A percentile compares a stretch with the other conserved stretches of the same genome.
phyloP scores from a whole-genome alignment of 1,140 invertebrate species.

The Parasteatoda tepidariorum region DNA sequence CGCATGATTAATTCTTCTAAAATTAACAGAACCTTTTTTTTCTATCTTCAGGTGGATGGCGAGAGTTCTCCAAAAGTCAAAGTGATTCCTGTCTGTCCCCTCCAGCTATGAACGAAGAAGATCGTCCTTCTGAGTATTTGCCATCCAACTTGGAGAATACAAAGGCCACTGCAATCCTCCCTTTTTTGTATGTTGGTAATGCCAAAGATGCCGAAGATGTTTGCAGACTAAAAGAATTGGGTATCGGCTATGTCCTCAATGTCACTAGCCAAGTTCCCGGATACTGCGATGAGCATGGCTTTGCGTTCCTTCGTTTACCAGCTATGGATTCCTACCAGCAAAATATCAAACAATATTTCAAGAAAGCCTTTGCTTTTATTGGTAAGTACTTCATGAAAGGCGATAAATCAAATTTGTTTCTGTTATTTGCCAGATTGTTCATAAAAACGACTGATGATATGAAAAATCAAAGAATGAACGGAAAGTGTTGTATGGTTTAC shows the following conservation, averaged over 20 bases:
- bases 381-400: no score
- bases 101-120: constrained; percentile 41
- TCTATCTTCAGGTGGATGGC: constrained; percentile 68
- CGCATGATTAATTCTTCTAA: no score
- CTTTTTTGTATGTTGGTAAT: constrained; percentile 90
- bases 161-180: constrained; percentile 83
- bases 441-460: no score
- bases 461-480: no score
- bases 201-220: constrained; percentile 84
- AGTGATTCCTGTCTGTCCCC: constrained; percentile 67
- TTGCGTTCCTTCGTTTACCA: constrained; percentile 84
- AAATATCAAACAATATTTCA: constrained; percentile 92
- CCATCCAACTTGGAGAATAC: constrained; percentile 69
- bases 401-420: no score
- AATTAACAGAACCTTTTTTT: no score
- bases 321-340: constrained; percentile 87
- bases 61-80: constrained; percentile 68
- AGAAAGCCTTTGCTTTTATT: constrained; percentile 90
- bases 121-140: not conserved
- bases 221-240: constrained; percentile 75
- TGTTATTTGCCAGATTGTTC: no score
- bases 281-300: constrained; percentile 77
- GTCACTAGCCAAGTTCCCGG: constrained; percentile 84
- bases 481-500: no score
- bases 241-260: constrained; percentile 82